Evolutionary conservation across 2,113 vertebrate genomes (phyloP).

Genomic region (Oncorhynchus clarkii): DNA sequence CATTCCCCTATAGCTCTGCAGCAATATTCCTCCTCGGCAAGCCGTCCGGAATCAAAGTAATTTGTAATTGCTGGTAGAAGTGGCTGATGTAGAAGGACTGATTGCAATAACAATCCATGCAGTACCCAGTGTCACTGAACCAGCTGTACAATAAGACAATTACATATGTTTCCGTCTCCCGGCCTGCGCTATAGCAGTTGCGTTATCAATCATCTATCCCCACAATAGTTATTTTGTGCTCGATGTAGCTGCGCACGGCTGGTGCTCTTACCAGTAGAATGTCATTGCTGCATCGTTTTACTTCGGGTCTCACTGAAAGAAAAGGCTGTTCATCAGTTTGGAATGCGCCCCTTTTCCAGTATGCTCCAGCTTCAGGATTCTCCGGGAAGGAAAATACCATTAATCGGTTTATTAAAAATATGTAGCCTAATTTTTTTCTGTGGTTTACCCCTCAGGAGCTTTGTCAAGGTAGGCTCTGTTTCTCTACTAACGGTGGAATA

Average conservation of each 20-base stretch:
- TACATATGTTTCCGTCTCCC: slow-evolving; percentile 53
- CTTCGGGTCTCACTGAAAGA: slow-evolving; percentile 36
- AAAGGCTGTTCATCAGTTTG: slow-evolving; percentile 38
- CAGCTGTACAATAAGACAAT: slow-evolving; percentile 50
- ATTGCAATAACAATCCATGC: slow-evolving; percentile 42
- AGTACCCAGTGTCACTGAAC: slow-evolving; percentile 34
- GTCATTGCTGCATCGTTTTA: slow-evolving; percentile 58
- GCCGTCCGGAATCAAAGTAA: slow-evolving; percentile 57
- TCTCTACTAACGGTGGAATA: slow-evolving; percentile 52
- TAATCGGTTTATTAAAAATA: slow-evolving; percentile 40
- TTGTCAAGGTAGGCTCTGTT: slow-evolving; percentile 43
- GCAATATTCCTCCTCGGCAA: slow-evolving; percentile 48
- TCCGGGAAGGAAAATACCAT: slow-evolving; percentile 46
- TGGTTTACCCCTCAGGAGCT: slow-evolving; percentile 18
- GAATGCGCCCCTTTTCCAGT: slow-evolving; percentile 33
- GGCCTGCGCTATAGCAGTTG: slow-evolving; percentile 44
- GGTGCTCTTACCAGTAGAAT: slow-evolving; percentile 48
- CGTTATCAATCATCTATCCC: slow-evolving; percentile 46
- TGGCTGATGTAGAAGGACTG: slow-evolving; percentile 28
- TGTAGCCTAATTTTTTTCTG: neutral
- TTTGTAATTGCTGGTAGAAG: slow-evolving; percentile 44
- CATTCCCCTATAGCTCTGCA: slow-evolving; percentile 59
- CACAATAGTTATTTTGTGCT: slow-evolving; percentile 63
- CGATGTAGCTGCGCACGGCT: slow-evolving; percentile 53
- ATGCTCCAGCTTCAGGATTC: slow-evolving; percentile 28